phyloP scores from a whole-genome alignment of 2,113 vertebrate genomes.

The Solenodon paradoxus region DNA sequence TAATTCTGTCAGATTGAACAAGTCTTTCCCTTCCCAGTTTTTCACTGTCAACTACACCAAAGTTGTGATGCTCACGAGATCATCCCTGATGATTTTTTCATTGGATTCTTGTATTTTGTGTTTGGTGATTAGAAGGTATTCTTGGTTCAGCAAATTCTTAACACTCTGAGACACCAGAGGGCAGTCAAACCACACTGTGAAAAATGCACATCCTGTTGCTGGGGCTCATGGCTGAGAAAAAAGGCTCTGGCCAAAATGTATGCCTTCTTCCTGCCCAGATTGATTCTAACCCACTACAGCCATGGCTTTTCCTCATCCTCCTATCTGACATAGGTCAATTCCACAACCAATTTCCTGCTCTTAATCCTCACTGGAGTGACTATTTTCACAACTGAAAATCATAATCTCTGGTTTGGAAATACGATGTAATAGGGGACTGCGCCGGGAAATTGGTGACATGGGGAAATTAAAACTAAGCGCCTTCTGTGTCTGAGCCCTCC shows the following conservation, averaged over 20 bases:
- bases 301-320: background rate
- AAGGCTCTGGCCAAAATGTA: background rate
- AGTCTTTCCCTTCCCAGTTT: background rate
- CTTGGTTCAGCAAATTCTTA: background rate
- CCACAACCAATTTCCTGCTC: background rate
- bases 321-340: background rate
- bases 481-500: background rate
- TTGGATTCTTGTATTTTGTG: background rate
- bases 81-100: background rate
- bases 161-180: slow-evolving; percentile 55
- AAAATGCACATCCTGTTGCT: background rate
- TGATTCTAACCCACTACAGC: background rate
- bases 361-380: background rate
- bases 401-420: background rate
- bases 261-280: rapidly evolving
- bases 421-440: background rate
- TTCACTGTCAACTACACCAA: background rate
- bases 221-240: rapidly evolving
- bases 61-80: background rate
- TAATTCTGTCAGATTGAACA: background rate
- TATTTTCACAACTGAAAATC: background rate
- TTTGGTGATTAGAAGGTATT: background rate
- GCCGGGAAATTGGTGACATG: background rate
- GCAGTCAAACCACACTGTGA: slow-evolving; percentile 46
- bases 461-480: background rate